A percentile compares a stretch with the other conserved stretches of the same genome.
phyloP scores from a whole-genome alignment of 2,797 vertebrate genomes.

The Xerus rutilus region DNA sequence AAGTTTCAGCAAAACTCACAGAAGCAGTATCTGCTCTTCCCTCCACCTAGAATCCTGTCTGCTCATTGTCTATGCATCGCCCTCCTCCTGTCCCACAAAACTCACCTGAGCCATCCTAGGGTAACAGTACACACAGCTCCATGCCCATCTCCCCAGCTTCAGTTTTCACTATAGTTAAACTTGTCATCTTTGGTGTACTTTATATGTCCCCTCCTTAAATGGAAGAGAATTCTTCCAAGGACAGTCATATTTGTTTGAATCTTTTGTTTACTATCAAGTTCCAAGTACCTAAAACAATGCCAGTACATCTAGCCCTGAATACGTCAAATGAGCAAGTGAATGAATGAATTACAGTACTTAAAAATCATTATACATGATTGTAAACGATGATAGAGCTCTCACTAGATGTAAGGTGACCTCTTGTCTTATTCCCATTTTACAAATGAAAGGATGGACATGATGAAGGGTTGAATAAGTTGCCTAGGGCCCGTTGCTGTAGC shows the following conservation, averaged over 20 bases:
- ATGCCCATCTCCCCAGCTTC: neutral
- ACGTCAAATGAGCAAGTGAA: neutral
- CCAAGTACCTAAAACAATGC: neutral
- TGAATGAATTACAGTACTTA: neutral
- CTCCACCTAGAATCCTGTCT: neutral
- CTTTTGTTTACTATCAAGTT: neutral
- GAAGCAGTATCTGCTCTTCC: accelerated
- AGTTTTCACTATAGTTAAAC: neutral
- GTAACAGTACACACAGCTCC: neutral
- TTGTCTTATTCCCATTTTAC: neutral
- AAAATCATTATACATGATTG: neutral
- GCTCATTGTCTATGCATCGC: accelerated
- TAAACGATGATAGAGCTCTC: neutral
- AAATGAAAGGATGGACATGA: neutral
- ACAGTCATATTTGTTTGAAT: neutral
- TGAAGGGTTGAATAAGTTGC: neutral
- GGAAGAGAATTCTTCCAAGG: neutral
- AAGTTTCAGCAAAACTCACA: neutral
- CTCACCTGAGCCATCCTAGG: neutral
- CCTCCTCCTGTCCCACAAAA: neutral
- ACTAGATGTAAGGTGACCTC: neutral
- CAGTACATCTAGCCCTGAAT: neutral
- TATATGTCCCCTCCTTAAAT: neutral
- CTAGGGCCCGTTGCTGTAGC: neutral
- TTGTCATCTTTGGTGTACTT: neutral